Evolutionary conservation across 2,797 vertebrate genomes (phyloP), one percentile per base, ranked within the genome.

Genomic region (Acropternis orthonyx): DNA sequence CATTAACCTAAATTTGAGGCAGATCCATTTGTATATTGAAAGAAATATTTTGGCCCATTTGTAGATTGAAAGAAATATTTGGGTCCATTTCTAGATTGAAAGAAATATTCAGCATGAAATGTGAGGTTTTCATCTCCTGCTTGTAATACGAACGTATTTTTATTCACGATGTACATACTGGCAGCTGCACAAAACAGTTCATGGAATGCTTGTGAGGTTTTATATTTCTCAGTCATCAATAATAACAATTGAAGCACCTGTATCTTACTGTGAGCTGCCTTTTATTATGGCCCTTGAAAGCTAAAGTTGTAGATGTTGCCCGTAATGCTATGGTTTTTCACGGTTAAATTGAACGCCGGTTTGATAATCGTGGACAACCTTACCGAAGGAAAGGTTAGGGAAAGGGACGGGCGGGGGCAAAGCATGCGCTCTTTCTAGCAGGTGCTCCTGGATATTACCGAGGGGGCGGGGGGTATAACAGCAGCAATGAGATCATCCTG

Each of bases 121-220:
- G 32, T 2, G n/a, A 62, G 2, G 13, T 15, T 51, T 84, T 79
- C 3, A 58, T 58, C 30, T 79, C 37, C 56, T 54, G 54, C 30
- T 59, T 62, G 55, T 37, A 17, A 0, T 5, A 1, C 5, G 2
- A 28, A 3, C 20, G 0, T 65, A 7, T 34, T 68, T 68, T 43
- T 73, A 44, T 67, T 76, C 0, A 0, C 51, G 30, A 66, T 9
- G 3, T 27, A 17, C 12, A 1, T 18, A 12, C 34, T 55, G 19
- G 12, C 54, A 79, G 16, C 52, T 54, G 11, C 52, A 10, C 63
- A 39, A 80, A 77, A 19, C 12, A 27, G 14, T 44, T 48, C 1
- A 24, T 13, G 23, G 49, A 52, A 44, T 34, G 32, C 9, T 34
- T 39, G 12, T 23, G 9, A 83, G 39, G 21, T 55, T 83, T 76